Evolutionary conservation across 2,113 vertebrate species (phyloP), one percentile per base, ranked within the genome.

Genomic region (Symphodus melops): DNA sequence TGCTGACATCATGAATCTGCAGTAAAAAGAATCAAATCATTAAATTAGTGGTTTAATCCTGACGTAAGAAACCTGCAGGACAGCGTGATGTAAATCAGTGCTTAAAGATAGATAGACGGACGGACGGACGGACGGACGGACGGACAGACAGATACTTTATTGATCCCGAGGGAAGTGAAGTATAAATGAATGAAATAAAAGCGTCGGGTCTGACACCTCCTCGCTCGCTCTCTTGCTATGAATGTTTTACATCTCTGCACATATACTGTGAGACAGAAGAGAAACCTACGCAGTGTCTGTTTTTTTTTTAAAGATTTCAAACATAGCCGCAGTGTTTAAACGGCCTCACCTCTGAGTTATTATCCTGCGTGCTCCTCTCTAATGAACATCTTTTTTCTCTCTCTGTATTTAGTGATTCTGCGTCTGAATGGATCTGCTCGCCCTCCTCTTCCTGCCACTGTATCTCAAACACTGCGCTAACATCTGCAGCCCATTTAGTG

Each of bases 401-500:
- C 75, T 73, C 68, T 83, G 72, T 70, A 61, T 86, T 75, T 81
- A 76, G 76, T 81, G 82, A 74, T 79, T 55, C 85, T 63, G 66
- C 62, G 68, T 87, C 66, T 75, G 79, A 88, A 84, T 73, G 57
- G 79, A 75, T 89, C 76, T 44, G 67, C 87, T 85, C 85, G 78
- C 85, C 80, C 71, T 82, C 76, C 83, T 88, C 87, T 84, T 82
- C 82, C 81, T 82, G 81, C 88, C 83, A 82, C 87, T 92, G 88
- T 89, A 90, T 93, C 89, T 87, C 80, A 89, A 92, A 89, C 90
- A 83, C 79, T 84, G 88, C 88, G 84, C 92, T 92, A 92, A 94
- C 92, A 95, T 94, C 92, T 94, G 94, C 88, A 91, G 88, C 83
- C 86, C 89, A 92, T 93, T 93, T 92, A 89, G 81, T 77, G 84